A percentile compares a stretch with the other conserved stretches of the same genome.
These are phyloP conservation scores for Siphamia tubifer DNA, from an alignment of 2,113 vertebrate species.

Conservation along the genomic window DNA sequence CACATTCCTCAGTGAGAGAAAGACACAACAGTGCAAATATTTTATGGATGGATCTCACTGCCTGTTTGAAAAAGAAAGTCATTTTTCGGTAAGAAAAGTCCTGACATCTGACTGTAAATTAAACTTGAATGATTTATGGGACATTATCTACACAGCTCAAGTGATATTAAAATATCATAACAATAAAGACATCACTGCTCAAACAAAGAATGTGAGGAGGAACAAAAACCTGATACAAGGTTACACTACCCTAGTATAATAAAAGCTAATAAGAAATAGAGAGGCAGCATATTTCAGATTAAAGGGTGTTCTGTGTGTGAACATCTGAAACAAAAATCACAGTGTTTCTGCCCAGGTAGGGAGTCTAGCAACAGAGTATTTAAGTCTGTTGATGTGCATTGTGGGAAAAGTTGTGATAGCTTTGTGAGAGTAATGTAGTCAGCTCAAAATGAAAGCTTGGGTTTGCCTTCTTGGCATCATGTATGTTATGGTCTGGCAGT, in stretches of 20 bases:
- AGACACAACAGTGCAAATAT: slow-evolving; percentile 16
- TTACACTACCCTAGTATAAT: no score
- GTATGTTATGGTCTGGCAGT: not conserved
- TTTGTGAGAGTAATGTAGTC: not conserved
- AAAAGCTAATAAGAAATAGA: no score
- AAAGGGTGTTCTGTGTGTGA: no score
- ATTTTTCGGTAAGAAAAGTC: not conserved
- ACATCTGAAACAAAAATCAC: no score
- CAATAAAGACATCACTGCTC: not conserved
- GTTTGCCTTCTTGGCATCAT: not conserved
- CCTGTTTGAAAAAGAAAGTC: not conserved
- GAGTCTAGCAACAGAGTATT: no score
- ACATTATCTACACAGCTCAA: not conserved
- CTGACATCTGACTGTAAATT: not conserved
- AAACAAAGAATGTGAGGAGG: no score
- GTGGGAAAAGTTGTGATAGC: no score
- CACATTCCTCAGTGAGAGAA: slow-evolving; percentile 56
- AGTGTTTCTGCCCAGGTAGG: no score
- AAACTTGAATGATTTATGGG: not conserved
- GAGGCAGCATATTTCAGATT: no score
- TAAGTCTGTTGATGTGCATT: no score
- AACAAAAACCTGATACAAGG: no score
- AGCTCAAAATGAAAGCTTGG: not conserved
- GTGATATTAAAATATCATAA: not conserved
- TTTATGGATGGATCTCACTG: not conserved